Base-by-base conservation (phyloP, 2,113 vertebrate genomes). In the Tenrec ecaudatus region DNA sequence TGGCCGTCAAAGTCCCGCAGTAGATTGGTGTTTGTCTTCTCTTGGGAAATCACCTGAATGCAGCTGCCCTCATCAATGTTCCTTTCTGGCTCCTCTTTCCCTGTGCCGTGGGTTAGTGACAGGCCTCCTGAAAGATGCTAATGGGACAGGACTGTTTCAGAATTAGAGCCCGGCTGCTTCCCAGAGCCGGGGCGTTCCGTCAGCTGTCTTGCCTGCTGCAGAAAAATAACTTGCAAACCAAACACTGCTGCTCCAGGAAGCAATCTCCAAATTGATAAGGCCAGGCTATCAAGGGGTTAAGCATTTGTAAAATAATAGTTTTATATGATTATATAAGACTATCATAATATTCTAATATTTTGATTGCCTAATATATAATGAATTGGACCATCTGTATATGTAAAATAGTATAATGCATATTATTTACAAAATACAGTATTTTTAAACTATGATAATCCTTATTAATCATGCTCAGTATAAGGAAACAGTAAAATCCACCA, bases 31-130 rank as follows among this genome's bases (percentile, higher is more conserved):
- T 92, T 96, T 92, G 82, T 83, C 97, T 97, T 98, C 98, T 98
- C 98, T 87, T 87, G 98, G 98, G 98, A 99, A 98, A 98, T 98
- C 98, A 98, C 97, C 93, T 84, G 93, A 96, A 97, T 96, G 81
- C 97, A 98, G 95, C 97, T 98, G 96, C 98, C 97, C 98, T 98
- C 98, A 98, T 98, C 98, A 97, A 95, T 97, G 97, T 92, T 97
- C 96, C 94, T 98, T 98, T 96, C 96, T 96, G 62, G 83, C 91
- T 97, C 93, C 47, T 98, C 96, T 82, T 93, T 95, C 95, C 96
- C 95, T 95, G 97, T 93, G 96, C 86, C 96, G 94, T 83, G 97
- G 96, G 97, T 97, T 95, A 98, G 98, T 98, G 98, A 98, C 98
- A 98, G 98, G 95, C 81, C 96, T 94, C 53, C 96, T 73, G 96